Base-by-base conservation (phyloP, 2,797 vertebrate species). In the Gambelia wislizenii region DNA sequence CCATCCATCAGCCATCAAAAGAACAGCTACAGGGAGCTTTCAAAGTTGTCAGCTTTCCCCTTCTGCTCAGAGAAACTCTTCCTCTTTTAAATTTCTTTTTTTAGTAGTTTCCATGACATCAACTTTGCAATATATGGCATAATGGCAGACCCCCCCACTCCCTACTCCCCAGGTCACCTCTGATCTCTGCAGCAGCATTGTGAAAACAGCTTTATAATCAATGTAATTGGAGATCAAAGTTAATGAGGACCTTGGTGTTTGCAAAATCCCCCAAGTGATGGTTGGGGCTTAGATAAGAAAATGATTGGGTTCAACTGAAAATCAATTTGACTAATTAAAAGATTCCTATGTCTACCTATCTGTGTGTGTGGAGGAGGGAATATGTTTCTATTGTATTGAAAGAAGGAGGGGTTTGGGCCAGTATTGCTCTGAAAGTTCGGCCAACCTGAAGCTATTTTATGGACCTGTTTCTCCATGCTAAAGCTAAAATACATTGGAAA, bases 321-420 rank as follows among this genome's bases (percentile, higher is more conserved):
- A 97, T 97, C 96, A 95, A 97, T 97, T 97, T 97, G 96, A 95
- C 95, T 97, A 97, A 97, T 97, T 97, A 97, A 96, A 96, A 96
- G 96, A 96, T 96, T 95, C 95, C 95, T 96, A 96, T 96, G 49
- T 49, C 49, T 97, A 96, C 97, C 96, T 92, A 95, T 95, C 85
- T 90, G 49, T 85, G 85, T n/a, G n/a, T n/a, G n/a, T n/a, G 93
- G 90, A 89, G 91, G 91, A 92, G 94, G 49, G 49, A 49, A 12
- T 49, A 49, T 2, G 49, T 49, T 49, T 49, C 49, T 49, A 49
- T 49, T 49, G 49, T 49, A 49, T 49, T 49, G 1, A 49, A 49
- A 49, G 49, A 49, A 49, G 49, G 49, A 49, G 49, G 7, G 8
- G 49, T 49, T 49, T 10, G 12, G 12, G 49, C 49, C 49, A 49